Conservation (phyloP, 2,113 vertebrate species). For the Grantiella picta region DNA sequence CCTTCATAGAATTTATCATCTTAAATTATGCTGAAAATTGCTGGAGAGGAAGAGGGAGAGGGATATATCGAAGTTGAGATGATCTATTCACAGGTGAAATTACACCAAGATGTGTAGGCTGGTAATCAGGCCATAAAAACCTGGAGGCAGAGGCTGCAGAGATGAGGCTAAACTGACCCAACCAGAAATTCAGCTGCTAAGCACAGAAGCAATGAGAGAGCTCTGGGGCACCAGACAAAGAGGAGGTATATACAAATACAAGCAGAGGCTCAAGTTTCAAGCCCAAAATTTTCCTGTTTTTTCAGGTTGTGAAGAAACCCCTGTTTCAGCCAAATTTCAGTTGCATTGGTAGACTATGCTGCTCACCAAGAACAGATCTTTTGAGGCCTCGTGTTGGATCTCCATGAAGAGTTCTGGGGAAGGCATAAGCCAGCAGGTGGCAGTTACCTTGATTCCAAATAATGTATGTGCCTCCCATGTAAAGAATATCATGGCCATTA, state of each 20-base stretch:
- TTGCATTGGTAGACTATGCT: background rate
- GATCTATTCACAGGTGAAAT: accelerated
- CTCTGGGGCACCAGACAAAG: background rate
- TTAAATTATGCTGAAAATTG: background rate
- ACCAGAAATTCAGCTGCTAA: background rate
- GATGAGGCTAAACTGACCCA: background rate
- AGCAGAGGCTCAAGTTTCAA: accelerated
- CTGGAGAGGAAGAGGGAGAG: background rate
- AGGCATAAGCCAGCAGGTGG: background rate
- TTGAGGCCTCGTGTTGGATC: background rate
- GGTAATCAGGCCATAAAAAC: background rate
- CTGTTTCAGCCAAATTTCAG: background rate
- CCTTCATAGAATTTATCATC: background rate
- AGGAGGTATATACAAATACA: accelerated
- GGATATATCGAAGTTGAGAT: background rate
- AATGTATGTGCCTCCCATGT: accelerated
- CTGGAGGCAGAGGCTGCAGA: background rate
- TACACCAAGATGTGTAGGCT: background rate
- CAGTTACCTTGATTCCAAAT: background rate
- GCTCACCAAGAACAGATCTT: background rate
- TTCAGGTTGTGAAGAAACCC: accelerated
- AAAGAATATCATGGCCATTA: background rate
- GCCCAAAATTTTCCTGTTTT: background rate
- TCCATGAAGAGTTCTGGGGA: background rate
- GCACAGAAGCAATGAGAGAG: background rate